Base-by-base conservation (phyloP, 2,113 vertebrate species). In the Thinocorus orbignyianus region DNA sequence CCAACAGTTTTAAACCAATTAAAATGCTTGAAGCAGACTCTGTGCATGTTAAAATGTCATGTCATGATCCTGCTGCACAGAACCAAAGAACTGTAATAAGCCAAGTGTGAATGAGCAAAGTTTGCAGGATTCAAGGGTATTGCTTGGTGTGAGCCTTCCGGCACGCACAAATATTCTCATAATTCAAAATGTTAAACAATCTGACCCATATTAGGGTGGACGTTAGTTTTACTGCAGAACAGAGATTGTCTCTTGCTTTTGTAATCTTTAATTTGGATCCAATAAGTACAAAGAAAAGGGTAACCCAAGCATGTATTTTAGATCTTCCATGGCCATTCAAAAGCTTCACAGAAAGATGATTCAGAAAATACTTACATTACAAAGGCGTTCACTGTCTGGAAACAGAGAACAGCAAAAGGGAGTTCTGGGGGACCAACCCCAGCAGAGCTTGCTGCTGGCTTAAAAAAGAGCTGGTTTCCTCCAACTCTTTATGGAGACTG, bases 1-100 rank as follows among this genome's bases (percentile, higher is more conserved):
- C 96, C 95, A 97, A 96, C 68, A 95, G 91, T 94, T 97, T 96
- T 96, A 97, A 98, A 94, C 93, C 97, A 98, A 98, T 98, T 98
- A 98, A 98, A 98, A 97, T 98, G 86, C 95, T 41, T 0, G 15
- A 96, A 80, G 93, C 71, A 84, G 86, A 35, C 81, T 96, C 77
- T 76, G 9, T 86, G 87, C 86, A 92, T 95, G 94, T 97, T 98
- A 96, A 98, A 98, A 98, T 96, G 95, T 97, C 97, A 97, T 97
- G 93, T 97, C 94, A 90, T 94, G 91, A 70, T 93, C 89, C 96
- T 97, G 95, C 94, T 86, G 95, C 74, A 97, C 46, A 95, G 81
- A 91, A 97, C 25, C 78, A 93, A 96, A 95, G 88, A 96, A 82
- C 71, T 91, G 69, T 96, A 97, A 95, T 93, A 94, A 97, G 87